Conservation (phyloP, 2,888 invertebrate genomes). For the Diplolepis rosae region DNA sequence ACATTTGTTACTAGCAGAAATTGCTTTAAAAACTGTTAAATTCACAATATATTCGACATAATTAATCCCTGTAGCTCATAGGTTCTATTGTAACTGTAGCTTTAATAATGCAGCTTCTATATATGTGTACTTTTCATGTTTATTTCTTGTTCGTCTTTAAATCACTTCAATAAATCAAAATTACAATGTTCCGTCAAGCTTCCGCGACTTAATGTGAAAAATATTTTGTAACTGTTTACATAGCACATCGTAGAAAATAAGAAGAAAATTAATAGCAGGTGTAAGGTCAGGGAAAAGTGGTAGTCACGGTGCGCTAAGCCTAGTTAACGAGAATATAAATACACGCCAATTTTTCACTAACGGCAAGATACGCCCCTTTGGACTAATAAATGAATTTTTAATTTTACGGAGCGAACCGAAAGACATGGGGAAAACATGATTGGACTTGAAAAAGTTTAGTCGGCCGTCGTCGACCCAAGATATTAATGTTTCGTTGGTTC, state of each 20-base stretch:
- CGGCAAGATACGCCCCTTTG: slow-evolving; percentile 24
- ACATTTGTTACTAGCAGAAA: not conserved
- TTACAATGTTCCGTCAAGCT: not conserved
- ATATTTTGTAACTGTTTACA: not conserved
- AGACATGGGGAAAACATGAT: not conserved
- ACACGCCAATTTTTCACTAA: slow-evolving; percentile 40
- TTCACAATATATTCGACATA: too few species aligned
- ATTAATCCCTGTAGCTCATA: too few species aligned
- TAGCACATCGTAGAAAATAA: not conserved
- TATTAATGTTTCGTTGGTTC: slow-evolving; percentile 33
- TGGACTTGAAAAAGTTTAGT: slow-evolving; percentile 20
- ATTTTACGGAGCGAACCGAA: not conserved
- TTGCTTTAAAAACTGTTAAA: too few species aligned
- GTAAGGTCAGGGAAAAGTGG: slow-evolving; percentile 28
- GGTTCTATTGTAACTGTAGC: too few species aligned
- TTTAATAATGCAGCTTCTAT: too few species aligned
- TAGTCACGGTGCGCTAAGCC: slow-evolving; percentile 9
- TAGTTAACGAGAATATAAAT: slow-evolving; percentile 43
- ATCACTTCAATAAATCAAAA: slow-evolving; percentile 3
- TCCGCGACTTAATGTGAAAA: not conserved
- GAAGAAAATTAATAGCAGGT: slow-evolving; percentile 15
- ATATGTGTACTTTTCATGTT: too few species aligned
- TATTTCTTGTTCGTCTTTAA: not conserved
- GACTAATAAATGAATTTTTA: slow-evolving; percentile 24
- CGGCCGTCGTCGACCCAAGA: slow-evolving; percentile 10